Percentiles rank a stretch among this genome's conserved stretches.
These are phyloP conservation scores for Pionites leucogaster DNA, from an alignment of 2,113 vertebrate species.

Conservation along the genomic window DNA sequence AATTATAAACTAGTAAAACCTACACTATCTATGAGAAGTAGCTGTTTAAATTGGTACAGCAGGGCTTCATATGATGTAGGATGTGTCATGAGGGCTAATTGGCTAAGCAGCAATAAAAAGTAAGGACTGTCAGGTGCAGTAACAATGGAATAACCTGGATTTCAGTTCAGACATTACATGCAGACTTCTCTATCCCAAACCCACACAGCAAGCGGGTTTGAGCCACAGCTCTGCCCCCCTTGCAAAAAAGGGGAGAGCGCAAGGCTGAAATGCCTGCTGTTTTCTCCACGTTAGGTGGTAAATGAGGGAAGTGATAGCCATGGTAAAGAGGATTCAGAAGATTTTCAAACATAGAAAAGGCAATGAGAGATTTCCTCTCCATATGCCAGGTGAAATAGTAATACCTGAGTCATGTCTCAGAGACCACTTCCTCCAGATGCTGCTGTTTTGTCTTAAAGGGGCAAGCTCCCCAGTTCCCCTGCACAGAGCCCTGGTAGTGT, in stretches of 20 bases:
- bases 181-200: not conserved
- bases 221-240: not conserved
- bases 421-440: not conserved
- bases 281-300: not conserved
- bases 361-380: not conserved
- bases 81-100: not conserved
- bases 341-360: not conserved
- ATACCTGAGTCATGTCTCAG: not conserved
- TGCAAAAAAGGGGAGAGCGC: not conserved
- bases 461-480: not conserved
- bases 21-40: not conserved
- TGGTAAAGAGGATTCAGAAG: not conserved
- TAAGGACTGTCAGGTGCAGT: not conserved
- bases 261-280: not conserved
- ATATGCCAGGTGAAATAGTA: not conserved
- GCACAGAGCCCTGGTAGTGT: not conserved
- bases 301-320: rapidly evolving
- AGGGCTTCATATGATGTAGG: not conserved
- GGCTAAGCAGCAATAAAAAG: not conserved
- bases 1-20: not conserved
- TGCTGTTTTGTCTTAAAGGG: not conserved
- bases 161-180: not conserved
- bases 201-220: not conserved
- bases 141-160: not conserved
- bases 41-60: not conserved